A percentile compares a stretch with the other conserved stretches of the same genome.
Evolutionary conservation across 2,113 vertebrate genomes (phyloP).

Genomic region (Azemiops feae): DNA sequence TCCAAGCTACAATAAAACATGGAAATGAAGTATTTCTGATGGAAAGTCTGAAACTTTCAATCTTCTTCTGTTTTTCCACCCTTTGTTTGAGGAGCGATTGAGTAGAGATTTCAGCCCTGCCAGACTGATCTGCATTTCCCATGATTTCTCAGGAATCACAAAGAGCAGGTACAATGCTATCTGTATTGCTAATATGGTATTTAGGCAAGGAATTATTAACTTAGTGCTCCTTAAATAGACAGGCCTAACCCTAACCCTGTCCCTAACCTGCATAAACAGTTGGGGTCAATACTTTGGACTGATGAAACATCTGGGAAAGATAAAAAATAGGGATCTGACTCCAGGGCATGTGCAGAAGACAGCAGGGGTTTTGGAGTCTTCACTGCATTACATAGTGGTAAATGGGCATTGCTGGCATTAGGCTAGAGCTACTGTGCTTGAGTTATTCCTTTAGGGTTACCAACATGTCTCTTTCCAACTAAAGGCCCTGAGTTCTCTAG

Average conservation of each 20-base stretch:
- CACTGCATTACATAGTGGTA: neutral
- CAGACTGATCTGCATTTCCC: neutral
- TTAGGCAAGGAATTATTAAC: neutral
- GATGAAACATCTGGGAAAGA: neutral
- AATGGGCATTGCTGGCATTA: neutral
- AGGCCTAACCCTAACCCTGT: too few species aligned
- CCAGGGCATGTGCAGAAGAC: neutral
- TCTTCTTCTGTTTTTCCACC: neutral
- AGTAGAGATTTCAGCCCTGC: neutral
- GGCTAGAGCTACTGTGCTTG: neutral
- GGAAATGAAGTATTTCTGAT: neutral
- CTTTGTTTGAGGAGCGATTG: neutral
- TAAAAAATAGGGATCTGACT: neutral
- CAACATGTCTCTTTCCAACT: neutral
- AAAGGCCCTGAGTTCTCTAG: neutral
- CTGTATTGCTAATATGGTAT: neutral
- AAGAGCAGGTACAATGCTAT: neutral
- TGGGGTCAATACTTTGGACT: neutral
- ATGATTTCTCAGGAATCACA: neutral
- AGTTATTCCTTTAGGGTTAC: neutral
- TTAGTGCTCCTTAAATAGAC: neutral
- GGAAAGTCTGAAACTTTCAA: neutral
- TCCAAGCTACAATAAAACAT: neutral
- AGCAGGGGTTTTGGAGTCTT: neutral
- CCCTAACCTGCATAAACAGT: neutral